Base-by-base conservation (phyloP, 2,113 vertebrate genomes). In the Petrocephalus microphthalmus region DNA sequence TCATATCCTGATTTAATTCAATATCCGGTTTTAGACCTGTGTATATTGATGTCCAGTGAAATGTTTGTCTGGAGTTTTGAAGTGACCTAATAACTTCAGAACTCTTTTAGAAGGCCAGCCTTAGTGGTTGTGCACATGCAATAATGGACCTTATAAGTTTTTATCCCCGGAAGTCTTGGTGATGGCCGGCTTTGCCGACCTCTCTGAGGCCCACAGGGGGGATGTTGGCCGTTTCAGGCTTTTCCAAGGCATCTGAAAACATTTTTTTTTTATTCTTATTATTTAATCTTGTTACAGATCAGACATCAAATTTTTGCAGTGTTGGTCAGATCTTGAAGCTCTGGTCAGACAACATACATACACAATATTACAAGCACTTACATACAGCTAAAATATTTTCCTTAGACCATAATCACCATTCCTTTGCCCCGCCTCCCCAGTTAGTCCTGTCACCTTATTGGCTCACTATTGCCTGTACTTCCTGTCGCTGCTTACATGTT, bases 171-270 rank as follows among this genome's bases (percentile, higher is more conserved):
- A 71, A 74, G 67, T 37, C n/a, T 5, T 33, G 25, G 13, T 17
- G 6, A 33, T 33, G 11, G 67, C 13, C 22, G 29, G n/a, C 13
- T 74, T 37, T 37, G 67, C 67, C 17, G 29, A 71, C 10, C 67
- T 71, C 25, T 25, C 8, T 33, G 56, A 60, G 56, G 7, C 4
- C 4, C 57, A 71, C 84, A 7, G 5, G 52, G 84, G 64, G 22
- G 42, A 87, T 87, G 37, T 82, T 57, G 60, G 83, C 85, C 37
- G 71, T 89, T 89, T 60, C 74, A 87, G 89, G 89, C 88, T 88
- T 87, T 87, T 83, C 71, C 90, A 86, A 84, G 37, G 37, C 33
- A 78, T 78, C 33, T 78, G 33, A 78, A 42, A 42, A 42, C 29
- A 42, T 78, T 78, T 83, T 83, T 83, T 64, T 64, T 19, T n/a